Base-by-base conservation (phyloP, 1,140 invertebrate species). In the Holotrichia oblita region DNA sequence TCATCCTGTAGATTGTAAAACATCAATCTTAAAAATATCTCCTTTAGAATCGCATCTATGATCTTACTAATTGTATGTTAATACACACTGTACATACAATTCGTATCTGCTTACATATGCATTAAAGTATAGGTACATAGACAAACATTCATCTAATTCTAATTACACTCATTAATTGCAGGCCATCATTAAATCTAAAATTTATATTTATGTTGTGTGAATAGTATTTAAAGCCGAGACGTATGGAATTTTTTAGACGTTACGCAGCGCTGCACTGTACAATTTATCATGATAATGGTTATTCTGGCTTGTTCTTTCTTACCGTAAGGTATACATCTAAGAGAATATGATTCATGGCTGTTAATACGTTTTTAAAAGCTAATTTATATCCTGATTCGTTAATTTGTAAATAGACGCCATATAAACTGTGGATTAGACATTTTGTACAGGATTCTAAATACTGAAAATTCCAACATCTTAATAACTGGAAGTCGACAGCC, bases 181-280 rank as follows among this genome's bases (percentile, higher is more conserved):
- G n/a, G 17, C 48, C 48, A 55, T 55, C 48, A 55, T 55, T 55
- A 55, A 55, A 55, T 55, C 48, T 55, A 17, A 55, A 34, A 55
- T 55, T 55, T 55, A 55, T 55, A 55, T 55, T 55, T 55, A 55
- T 17, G 48, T 55, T 55, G 48, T 55, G 48, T 55, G 48, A 55
- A 55, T 55, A 55, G 14, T 17, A 17, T 55, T 55, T 55, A 55
- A 55, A 14, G 48, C 17, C 48, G 48, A 55, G 48, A 55, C 48
- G 48, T 55, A 14, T 14, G 17, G 17, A 17, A 55, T 55, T 55
- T 55, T 55, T 55, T 17, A 55, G 14, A 55, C 48, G 48, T 55
- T 55, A 55, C 48, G n/a, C 48, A 14, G 48, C 48, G 48, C 17
- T 55, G 48, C 48, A 55, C 14, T 17, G 48, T 17, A 55, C 48